Conservation (phyloP, 2,113 vertebrate species). For the Hippocampus barbouri region DNA sequence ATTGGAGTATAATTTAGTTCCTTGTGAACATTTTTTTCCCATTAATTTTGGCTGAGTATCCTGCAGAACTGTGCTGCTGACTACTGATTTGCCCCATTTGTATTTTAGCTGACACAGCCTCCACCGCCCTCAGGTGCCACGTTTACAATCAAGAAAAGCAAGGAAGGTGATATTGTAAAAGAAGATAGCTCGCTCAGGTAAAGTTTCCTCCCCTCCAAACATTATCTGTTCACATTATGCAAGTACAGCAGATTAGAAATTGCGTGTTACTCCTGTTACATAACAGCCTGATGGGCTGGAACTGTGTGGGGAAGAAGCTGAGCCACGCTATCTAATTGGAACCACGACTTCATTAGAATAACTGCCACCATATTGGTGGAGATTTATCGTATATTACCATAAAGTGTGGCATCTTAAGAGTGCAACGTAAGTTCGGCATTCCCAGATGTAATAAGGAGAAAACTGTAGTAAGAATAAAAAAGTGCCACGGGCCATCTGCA, state of each 20-base stretch:
- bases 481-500: constrained; percentile 60
- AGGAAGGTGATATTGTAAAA: constrained; percentile 24
- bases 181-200: constrained; percentile 21
- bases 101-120: constrained; percentile 46
- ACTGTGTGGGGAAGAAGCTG: constrained; percentile 24
- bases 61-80: constrained; percentile 9
- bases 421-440: constrained; percentile 40
- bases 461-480: constrained; percentile 45
- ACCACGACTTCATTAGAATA: constrained; percentile 43
- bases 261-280: constrained; percentile 34
- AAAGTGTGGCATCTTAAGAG: constrained; percentile 38
- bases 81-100: constrained; percentile 17
- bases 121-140: constrained; percentile 31
- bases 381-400: constrained; percentile 39
- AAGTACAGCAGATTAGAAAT: constrained; percentile 36
- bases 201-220: constrained; percentile 2
- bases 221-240: constrained; percentile 17
- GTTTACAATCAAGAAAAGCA: constrained; percentile 39
- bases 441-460: constrained; percentile 44
- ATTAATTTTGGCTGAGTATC: constrained; percentile 8
- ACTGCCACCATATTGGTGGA: constrained; percentile 22
- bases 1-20: constrained; percentile 40
- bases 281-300: constrained; percentile 35
- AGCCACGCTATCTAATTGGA: constrained; percentile 34
- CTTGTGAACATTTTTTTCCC: constrained; percentile 27